Conservation (phyloP, 2,888 invertebrate genomes). For the Laspeyria flexula region DNA sequence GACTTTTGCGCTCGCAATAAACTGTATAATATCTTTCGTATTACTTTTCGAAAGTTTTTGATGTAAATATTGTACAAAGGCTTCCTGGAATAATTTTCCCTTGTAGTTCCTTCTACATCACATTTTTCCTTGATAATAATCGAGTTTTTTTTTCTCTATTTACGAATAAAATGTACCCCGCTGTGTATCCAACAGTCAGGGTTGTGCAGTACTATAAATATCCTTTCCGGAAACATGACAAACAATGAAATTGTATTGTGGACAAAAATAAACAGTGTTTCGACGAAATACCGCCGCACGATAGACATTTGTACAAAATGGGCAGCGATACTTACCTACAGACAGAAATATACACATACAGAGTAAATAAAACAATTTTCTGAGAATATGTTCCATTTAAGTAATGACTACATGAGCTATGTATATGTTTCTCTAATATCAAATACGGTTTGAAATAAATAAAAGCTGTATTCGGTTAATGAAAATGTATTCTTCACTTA, state of each 20-base stretch:
- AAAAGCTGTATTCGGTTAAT: too few relatives aligned
- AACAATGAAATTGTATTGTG: slow-evolving; percentile 63
- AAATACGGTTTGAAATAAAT: too few relatives aligned
- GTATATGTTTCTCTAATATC: too few relatives aligned
- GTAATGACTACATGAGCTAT: too few relatives aligned
- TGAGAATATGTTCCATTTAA: too few relatives aligned
- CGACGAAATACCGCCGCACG: slow-evolving; percentile 32
- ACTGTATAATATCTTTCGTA: too few relatives aligned
- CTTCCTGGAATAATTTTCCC: neutral
- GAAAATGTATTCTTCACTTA: too few relatives aligned
- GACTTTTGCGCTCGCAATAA: too few relatives aligned
- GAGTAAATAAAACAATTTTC: neutral
- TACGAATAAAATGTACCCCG: slow-evolving; percentile 65
- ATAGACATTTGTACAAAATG: slow-evolving; percentile 20
- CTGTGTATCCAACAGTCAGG: slow-evolving; percentile 59
- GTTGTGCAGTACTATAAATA: slow-evolving; percentile 64
- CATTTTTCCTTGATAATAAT: slow-evolving; percentile 28
- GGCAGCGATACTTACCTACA: neutral
- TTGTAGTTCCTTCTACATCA: too few relatives aligned
- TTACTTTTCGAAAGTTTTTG: too few relatives aligned
- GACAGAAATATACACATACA: neutral
- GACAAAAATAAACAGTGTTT: slow-evolving; percentile 60
- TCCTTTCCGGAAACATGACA: slow-evolving; percentile 69
- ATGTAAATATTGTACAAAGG: neutral
- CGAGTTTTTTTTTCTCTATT: slow-evolving; percentile 59